Evolutionary conservation across 1,140 invertebrate species (phyloP), one percentile per base, ranked within the genome.

Genomic region (Mycetomoellerius zeteki): DNA sequence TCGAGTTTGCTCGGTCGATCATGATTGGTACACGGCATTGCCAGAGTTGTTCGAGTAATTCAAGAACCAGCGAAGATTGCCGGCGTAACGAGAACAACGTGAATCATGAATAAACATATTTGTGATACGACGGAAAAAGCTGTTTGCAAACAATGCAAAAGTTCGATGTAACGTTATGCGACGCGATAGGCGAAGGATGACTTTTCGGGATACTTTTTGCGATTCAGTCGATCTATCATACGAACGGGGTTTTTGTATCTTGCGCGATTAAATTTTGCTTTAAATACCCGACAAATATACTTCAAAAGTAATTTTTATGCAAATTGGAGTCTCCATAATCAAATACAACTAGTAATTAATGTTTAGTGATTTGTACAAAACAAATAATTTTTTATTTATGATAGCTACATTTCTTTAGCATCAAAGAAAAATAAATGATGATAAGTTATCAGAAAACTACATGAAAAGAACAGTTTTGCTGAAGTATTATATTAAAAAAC

Each of bases 91-190:
- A 47, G 30, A 71, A 58, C 47, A n/a, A 58, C 73, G 24, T 5
- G 16, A 43, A 33, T 77, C 43, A 65, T 64, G 73, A 85, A 75
- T 76, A 85, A 78, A 78, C 37, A 84, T 78, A 62, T 37, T 24
- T 19, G 47, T 30, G 73, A 54, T n/a, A 8, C 21, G 37, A 43
- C 37, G 47, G 30, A 90, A 89, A 87, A 87, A 86, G 50, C 72
- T 52, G 78, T 89, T 78, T 56, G 67, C 78, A 78, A 87, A 87
- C 85, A 82, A 43, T 24, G 30, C 47, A 67, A 33, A 27, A 69
- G 37, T 69, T 56, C 77, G 60, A 67, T 78, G 65, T 52, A 73
- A 81, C 82, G 14, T 37, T 21, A 5, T 6, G 27, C 52, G 43
- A 27, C 54, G 21, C 14, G 71, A n/a, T 80, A 43, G 37, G 54